phyloP scores from a whole-genome alignment of 1,140 invertebrate species.

The Metaphire vulgaris region DNA sequence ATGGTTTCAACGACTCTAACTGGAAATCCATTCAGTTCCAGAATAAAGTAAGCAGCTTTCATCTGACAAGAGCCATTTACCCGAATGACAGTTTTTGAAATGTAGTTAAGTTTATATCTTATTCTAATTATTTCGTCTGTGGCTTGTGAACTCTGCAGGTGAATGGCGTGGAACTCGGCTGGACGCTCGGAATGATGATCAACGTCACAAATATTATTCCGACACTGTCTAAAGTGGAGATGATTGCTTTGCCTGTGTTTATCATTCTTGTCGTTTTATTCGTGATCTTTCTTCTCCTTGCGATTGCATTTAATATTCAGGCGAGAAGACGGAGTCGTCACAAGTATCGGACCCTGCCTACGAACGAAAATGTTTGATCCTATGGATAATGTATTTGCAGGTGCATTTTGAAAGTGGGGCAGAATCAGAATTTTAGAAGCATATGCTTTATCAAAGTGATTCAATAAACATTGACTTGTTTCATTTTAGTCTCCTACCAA shows the following conservation, averaged over 20 bases:
- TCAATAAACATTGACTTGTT: too few species aligned
- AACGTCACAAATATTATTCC: conserved; percentile 51
- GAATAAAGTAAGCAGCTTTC: conserved; percentile 46
- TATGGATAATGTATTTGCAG: too few species aligned
- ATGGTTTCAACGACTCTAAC: conserved; percentile 45
- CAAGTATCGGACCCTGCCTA: not conserved
- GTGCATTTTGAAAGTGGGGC: too few species aligned
- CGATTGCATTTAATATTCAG: not conserved
- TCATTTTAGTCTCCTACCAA: too few species aligned
- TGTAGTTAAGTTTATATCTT: too few species aligned
- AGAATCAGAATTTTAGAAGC: too few species aligned
- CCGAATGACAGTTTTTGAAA: too few species aligned
- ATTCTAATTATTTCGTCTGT: too few species aligned
- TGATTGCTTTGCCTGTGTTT: conserved; percentile 14
- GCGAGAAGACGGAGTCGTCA: not conserved
- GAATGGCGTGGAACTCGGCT: not conserved
- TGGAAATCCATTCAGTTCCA: conserved; percentile 50
- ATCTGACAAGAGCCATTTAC: too few species aligned
- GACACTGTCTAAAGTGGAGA: conserved; percentile 29
- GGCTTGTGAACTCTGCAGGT: too few species aligned
- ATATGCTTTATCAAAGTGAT: too few species aligned
- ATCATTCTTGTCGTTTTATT: conserved; percentile 21
- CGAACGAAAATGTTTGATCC: not conserved
- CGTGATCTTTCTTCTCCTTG: conserved; percentile 17
- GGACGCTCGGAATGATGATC: conserved; percentile 50